Conservation (phyloP, 2,113 vertebrate genomes). For the Ornithorhynchus anatinus region DNA sequence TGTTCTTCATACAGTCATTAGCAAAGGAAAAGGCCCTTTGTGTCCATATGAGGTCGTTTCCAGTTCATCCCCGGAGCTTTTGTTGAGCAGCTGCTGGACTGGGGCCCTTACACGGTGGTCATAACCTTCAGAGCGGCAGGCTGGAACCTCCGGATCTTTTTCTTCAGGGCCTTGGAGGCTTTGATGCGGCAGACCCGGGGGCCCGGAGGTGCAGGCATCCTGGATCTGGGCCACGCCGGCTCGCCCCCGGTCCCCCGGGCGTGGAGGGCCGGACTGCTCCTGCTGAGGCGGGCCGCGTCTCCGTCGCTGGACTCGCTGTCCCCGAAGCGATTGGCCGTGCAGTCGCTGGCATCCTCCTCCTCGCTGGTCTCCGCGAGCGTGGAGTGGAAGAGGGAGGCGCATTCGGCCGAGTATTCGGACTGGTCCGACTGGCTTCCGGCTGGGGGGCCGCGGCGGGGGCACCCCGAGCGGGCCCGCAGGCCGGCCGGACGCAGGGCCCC, state of each 20-base stretch:
- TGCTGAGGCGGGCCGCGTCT: constrained; percentile 65
- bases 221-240: constrained; percentile 79
- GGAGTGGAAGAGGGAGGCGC: constrained; percentile 81
- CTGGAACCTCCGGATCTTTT: constrained; percentile 92
- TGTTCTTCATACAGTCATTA: constrained; percentile 12
- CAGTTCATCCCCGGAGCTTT: constrained; percentile 1
- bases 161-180: constrained; percentile 92
- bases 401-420: constrained; percentile 80
- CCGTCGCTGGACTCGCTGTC: constrained; percentile 87
- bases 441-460: constrained; percentile 49
- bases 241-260: constrained; percentile 66
- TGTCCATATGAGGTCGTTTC: background rate
- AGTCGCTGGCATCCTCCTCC: constrained; percentile 81
- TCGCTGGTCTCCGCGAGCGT: constrained; percentile 84
- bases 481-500: constrained; percentile 54
- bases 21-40: background rate
- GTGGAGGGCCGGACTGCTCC: constrained; percentile 61
- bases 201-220: constrained; percentile 46
- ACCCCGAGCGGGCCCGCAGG: constrained; percentile 53
- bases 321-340: constrained; percentile 84
- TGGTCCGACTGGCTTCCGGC: constrained; percentile 77
- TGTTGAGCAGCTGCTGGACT: background rate
- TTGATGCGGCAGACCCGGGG: constrained; percentile 88
- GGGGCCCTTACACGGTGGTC: constrained; percentile 83
- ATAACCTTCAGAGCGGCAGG: constrained; percentile 91